phyloP scores from a whole-genome alignment of 1,140 invertebrate genomes.

The Neomicropteryx cornuta region DNA sequence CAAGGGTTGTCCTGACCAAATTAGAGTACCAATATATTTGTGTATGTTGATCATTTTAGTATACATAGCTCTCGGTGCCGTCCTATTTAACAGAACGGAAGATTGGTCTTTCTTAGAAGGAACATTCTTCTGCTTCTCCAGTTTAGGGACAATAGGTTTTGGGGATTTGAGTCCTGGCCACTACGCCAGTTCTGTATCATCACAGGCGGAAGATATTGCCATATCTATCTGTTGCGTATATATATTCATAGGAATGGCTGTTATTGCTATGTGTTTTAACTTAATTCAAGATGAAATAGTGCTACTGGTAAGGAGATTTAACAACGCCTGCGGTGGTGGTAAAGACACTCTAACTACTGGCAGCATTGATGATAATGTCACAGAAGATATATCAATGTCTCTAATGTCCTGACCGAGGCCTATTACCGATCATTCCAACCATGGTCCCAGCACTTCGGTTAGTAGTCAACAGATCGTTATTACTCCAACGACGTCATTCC shows the following conservation, averaged over 20 bases:
- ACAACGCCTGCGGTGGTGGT: conserved; percentile 24
- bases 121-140: conserved; percentile 91
- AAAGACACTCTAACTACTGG: conserved; percentile 28
- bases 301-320: conserved; percentile 46
- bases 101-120: conserved; percentile 88
- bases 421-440: conserved; percentile 27
- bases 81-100: conserved; percentile 81
- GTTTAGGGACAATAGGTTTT: conserved; percentile 80
- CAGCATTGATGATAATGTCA: conserved; percentile 29
- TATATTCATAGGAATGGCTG: conserved; percentile 86
- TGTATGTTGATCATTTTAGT: conserved; percentile 80
- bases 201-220: conserved; percentile 63
- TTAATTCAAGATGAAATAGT: conserved; percentile 89
- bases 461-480: no score
- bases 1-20: conserved; percentile 40
- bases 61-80: conserved; percentile 84
- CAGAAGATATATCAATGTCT: conserved; percentile 48
- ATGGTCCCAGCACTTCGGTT: no score
- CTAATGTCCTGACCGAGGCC: conserved; percentile 55
- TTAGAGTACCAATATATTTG: conserved; percentile 73
- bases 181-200: conserved; percentile 52
- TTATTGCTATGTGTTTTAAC: conserved; percentile 95
- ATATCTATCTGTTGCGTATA: conserved; percentile 75
- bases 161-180: conserved; percentile 69
- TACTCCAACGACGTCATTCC: no score